These are phyloP conservation scores for Oophaga pumilio DNA, from an alignment of 2,113 vertebrate species.

Conservation along the genomic window DNA sequence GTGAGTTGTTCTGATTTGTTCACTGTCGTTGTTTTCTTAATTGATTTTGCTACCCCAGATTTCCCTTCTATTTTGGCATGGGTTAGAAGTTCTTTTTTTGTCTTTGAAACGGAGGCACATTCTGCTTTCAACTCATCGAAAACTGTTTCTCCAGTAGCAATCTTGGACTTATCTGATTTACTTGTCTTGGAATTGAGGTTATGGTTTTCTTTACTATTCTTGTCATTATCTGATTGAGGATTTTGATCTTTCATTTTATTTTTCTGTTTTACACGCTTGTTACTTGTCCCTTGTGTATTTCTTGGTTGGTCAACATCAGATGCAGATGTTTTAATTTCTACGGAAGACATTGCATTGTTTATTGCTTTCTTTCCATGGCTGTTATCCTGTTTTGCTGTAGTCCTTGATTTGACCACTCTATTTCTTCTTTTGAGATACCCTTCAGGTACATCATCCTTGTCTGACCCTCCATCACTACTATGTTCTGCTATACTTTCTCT, in stretches of 20 bases:
- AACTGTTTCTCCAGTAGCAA: background rate
- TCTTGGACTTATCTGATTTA: too few species aligned
- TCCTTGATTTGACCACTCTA: background rate
- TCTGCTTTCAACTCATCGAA: background rate
- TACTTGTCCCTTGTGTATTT: background rate
- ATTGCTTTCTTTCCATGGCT: background rate
- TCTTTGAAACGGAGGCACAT: background rate
- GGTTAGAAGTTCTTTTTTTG: background rate
- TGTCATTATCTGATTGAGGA: background rate
- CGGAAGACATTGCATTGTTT: background rate
- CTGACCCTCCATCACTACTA: background rate
- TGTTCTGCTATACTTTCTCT: background rate
- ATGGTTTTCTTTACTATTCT: background rate
- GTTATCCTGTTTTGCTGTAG: background rate
- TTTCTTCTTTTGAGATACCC: constrained; percentile 10
- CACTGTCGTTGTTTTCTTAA: background rate
- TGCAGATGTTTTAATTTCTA: background rate
- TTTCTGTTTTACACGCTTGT: background rate
- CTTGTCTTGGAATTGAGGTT: background rate
- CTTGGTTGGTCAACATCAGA: background rate
- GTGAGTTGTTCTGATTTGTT: background rate
- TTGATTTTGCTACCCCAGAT: background rate
- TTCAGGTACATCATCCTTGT: background rate
- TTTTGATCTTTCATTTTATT: background rate
- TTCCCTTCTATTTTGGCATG: background rate